These are phyloP conservation scores for Silurus asotus DNA, from an alignment of 2,113 vertebrate species.

Conservation along the genomic window DNA sequence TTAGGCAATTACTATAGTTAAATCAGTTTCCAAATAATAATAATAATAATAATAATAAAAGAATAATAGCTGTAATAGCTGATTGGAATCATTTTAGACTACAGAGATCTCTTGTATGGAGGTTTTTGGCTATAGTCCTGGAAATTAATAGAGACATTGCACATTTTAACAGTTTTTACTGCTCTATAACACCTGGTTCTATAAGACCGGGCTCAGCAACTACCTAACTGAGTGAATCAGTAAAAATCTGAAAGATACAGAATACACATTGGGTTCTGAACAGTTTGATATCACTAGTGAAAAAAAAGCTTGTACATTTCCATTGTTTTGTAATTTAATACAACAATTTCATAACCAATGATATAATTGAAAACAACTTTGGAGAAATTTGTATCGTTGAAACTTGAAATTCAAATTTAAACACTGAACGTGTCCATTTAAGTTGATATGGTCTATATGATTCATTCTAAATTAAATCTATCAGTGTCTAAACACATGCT, in stretches of 20 bases:
- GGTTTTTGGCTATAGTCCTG: background rate
- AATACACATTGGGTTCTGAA: background rate
- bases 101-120: background rate
- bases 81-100: background rate
- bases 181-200: background rate
- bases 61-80: background rate
- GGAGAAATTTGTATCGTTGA: background rate
- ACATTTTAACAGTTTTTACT: background rate
- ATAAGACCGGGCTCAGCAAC: background rate
- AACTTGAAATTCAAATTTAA: background rate
- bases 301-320: background rate
- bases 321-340: background rate
- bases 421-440: background rate
- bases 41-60: background rate
- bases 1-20: background rate
- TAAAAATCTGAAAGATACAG: background rate
- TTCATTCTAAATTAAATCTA: background rate
- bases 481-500: background rate
- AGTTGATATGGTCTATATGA: background rate
- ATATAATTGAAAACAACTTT: too few relatives aligned
- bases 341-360: background rate
- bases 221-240: background rate
- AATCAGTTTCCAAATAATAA: background rate
- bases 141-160: background rate
- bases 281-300: background rate